A percentile compares a stretch with the other conserved stretches of the same genome.
Evolutionary conservation across 2,113 vertebrate genomes (phyloP).

Genomic region (Seriola quinqueradiata): DNA sequence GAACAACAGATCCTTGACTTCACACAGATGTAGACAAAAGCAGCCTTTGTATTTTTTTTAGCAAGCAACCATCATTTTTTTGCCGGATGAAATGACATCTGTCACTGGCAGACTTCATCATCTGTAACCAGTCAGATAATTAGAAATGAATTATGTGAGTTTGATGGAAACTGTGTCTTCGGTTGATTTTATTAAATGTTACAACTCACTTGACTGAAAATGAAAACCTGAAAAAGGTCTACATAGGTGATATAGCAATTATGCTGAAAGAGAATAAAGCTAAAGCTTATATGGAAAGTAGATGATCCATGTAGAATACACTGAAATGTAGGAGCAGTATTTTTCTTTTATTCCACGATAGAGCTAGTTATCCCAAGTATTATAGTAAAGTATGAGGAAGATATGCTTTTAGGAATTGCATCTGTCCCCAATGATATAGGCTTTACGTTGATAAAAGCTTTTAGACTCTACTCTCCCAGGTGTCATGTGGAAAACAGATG

Average conservation of each 20-base stretch:
- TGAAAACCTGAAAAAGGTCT: background rate
- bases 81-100: background rate
- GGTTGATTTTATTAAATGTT: background rate
- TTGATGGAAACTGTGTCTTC: background rate
- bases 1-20: constrained; percentile 5
- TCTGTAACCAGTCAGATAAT: background rate
- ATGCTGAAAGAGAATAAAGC: background rate
- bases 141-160: background rate
- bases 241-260: too few species aligned
- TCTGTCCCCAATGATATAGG: background rate
- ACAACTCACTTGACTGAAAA: background rate
- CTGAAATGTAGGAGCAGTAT: background rate
- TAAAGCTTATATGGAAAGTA: background rate
- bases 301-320: background rate
- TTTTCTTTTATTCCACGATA: background rate
- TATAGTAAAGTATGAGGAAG: background rate
- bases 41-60: background rate
- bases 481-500: constrained; percentile 47
- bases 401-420: constrained; percentile 26
- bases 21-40: background rate
- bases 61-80: background rate
- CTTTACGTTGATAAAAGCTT: constrained; percentile 49
- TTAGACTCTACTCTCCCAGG: constrained; percentile 34
- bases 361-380: background rate
- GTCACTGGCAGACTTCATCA: constrained; percentile 17